phyloP scores from a whole-genome alignment of 2,797 vertebrate species.

The Heterohyrax brucei region DNA sequence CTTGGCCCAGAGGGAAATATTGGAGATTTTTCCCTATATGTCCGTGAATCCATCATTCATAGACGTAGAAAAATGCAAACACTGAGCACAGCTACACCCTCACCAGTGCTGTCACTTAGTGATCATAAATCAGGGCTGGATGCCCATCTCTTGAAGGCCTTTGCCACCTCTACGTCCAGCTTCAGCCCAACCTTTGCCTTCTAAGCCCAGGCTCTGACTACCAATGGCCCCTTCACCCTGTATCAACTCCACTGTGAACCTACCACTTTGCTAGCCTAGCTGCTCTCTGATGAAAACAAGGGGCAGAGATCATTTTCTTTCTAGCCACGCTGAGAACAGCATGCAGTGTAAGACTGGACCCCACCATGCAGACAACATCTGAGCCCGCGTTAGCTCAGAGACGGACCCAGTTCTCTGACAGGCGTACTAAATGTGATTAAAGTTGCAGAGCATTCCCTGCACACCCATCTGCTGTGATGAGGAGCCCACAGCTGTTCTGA shows the following conservation, averaged over 20 bases:
- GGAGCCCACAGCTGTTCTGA: slow-evolving; percentile 81
- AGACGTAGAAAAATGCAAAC: slow-evolving; percentile 31
- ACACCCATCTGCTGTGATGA: slow-evolving; percentile 78
- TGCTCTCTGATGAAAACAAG: slow-evolving; percentile 50
- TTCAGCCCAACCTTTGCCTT: not conserved
- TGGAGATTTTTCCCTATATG: not conserved
- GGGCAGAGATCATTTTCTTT: slow-evolving; percentile 16
- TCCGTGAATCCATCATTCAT: not conserved
- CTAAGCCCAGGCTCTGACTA: accelerated
- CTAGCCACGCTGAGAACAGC: slow-evolving; percentile 58
- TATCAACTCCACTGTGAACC: not conserved
- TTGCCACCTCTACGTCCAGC: not conserved
- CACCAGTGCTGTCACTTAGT: not conserved
- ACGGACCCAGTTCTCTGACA: slow-evolving; percentile 80
- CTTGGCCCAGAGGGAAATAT: slow-evolving; percentile 34
- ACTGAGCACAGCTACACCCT: not conserved
- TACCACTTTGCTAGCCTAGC: not conserved
- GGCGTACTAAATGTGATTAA: slow-evolving; percentile 87
- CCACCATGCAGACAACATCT: slow-evolving; percentile 70
- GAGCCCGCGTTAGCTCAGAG: slow-evolving; percentile 56
- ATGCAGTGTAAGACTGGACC: slow-evolving; percentile 6
- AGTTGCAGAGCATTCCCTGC: slow-evolving; percentile 76
- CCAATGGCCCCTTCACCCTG: not conserved
- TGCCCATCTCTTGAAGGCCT: not conserved
- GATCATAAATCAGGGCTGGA: not conserved